A percentile compares a stretch with the other conserved stretches of the same genome.
Conservation (phyloP, 2,888 invertebrate genomes). For the Timandra comae region DNA sequence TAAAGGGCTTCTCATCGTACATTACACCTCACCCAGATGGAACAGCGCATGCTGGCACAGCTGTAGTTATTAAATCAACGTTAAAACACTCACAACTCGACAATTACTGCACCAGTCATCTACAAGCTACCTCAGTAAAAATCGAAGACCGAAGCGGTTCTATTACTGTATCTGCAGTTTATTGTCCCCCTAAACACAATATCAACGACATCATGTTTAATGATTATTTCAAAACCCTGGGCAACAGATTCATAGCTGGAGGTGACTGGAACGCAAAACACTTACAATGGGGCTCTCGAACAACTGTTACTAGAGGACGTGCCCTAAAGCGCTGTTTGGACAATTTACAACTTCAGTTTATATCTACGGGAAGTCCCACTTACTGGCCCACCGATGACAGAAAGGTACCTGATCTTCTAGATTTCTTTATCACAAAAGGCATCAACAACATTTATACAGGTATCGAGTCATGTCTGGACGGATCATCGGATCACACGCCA, state of each 20-base stretch:
- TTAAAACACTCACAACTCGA: constrained; percentile 10
- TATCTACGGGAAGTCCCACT: too few relatives aligned
- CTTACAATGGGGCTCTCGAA: constrained; percentile 16
- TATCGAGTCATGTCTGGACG: too few relatives aligned
- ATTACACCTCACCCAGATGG: constrained; percentile 14
- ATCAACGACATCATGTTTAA: constrained; percentile 4
- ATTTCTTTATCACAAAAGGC: too few relatives aligned
- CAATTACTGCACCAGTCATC: constrained; percentile 3
- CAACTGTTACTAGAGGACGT: constrained; percentile 12
- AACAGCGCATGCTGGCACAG: constrained; percentile 13
- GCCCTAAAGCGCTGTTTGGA: too few relatives aligned
- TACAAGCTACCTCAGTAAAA: constrained; percentile 14
- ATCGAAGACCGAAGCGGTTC: constrained; percentile 6
- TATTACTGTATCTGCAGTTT: constrained; percentile 10
- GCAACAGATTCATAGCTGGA: constrained; percentile 8
- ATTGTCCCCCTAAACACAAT: constrained; percentile 20
- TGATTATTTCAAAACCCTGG: constrained; percentile 2
- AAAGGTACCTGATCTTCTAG: too few relatives aligned
- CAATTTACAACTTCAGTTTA: too few relatives aligned
- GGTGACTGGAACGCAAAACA: constrained; percentile 21
- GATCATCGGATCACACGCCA: too few relatives aligned
- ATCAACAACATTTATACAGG: too few relatives aligned
- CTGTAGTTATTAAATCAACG: constrained; percentile 5
- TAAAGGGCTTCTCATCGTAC: constrained; percentile 1
- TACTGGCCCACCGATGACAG: too few relatives aligned